phyloP scores from a whole-genome alignment of 2,888 invertebrate species.

The Nomada hirtipes region DNA sequence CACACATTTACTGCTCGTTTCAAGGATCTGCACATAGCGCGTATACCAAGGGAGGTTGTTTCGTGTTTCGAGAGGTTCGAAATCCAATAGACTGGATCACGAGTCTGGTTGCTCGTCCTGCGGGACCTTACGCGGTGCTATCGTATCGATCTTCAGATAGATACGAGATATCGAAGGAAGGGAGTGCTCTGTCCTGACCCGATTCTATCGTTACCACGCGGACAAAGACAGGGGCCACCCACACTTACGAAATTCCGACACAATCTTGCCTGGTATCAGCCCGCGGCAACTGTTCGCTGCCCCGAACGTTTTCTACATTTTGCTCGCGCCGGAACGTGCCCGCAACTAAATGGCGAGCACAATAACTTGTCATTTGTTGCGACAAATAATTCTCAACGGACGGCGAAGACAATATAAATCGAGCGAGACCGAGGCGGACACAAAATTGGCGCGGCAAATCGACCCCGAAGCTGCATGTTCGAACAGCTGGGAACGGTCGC shows the following conservation, averaged over 20 bases:
- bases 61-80: background rate
- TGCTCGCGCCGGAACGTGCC: background rate
- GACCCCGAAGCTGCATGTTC: background rate
- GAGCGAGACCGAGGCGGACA: too few relatives aligned
- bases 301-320: background rate
- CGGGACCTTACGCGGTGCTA: conserved; percentile 29
- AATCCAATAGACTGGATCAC: background rate
- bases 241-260: conserved; percentile 52
- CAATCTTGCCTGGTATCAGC: conserved; percentile 36
- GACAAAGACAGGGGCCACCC: conserved; percentile 46
- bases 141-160: conserved; percentile 62
- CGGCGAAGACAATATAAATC: too few relatives aligned
- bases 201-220: conserved; percentile 51
- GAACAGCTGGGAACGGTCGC: conserved; percentile 20
- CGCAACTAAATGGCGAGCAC: background rate
- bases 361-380: background rate
- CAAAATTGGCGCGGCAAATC: too few relatives aligned
- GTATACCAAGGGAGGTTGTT: too few relatives aligned
- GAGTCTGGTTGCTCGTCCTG: conserved; percentile 9
- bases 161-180: conserved; percentile 67
- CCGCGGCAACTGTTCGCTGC: conserved; percentile 18
- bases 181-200: conserved; percentile 71
- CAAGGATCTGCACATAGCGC: background rate
- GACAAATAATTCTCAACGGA: background rate
- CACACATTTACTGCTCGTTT: conserved; percentile 23